Percentiles rank a stretch among this genome's conserved stretches.
Conservation (phyloP, 2,113 vertebrate species). For the Rostratula benghalensis region DNA sequence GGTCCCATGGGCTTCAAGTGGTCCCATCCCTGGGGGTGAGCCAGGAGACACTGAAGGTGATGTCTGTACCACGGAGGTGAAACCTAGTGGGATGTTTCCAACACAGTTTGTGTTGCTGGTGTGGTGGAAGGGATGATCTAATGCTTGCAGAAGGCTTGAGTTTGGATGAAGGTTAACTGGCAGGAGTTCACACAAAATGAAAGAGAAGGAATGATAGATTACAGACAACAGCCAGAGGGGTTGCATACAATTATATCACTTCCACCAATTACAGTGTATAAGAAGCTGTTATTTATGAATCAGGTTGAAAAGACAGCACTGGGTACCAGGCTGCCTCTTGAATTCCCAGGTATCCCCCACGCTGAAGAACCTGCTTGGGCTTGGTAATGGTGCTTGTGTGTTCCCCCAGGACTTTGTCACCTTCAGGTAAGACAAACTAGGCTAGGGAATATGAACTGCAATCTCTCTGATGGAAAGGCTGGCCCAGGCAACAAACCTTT, state of each 20-base stretch:
- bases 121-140: neutral
- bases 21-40: neutral
- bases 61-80: neutral
- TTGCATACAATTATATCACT: neutral
- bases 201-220: neutral
- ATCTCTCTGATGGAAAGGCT: neutral
- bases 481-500: neutral
- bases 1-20: neutral
- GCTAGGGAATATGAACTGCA: fast-evolving
- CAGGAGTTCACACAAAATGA: neutral
- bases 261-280: neutral
- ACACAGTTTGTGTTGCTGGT: neutral
- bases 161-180: neutral
- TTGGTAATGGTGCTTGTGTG: neutral
- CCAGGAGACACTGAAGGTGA: neutral
- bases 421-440: neutral
- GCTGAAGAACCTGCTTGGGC: neutral
- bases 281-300: neutral
- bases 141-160: neutral
- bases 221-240: neutral
- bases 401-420: neutral
- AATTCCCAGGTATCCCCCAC: neutral
- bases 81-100: neutral
- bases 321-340: neutral
- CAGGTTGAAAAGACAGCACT: neutral